phyloP scores from a whole-genome alignment of 2,888 invertebrate species.

The Volucella inflata region DNA sequence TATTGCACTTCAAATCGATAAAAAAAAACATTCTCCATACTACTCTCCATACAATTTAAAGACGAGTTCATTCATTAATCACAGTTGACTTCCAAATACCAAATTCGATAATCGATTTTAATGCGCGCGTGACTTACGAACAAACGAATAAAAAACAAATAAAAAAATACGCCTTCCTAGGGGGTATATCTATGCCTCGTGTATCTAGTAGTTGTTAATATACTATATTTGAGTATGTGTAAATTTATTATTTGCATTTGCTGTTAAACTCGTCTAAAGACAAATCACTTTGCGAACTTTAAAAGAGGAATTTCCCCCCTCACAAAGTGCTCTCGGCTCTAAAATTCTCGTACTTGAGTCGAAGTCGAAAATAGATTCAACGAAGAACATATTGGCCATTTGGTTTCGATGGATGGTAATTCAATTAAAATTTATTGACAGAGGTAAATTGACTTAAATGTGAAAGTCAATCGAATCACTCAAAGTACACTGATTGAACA shows the following conservation, averaged over 20 bases:
- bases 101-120: conserved; percentile 22
- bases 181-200: not conserved
- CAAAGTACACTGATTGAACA: conserved; percentile 35
- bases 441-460: conserved; percentile 52
- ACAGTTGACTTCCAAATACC: not conserved
- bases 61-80: not conserved
- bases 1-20: not conserved
- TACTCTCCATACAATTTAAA: not conserved
- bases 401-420: conserved; percentile 33
- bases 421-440: conserved; percentile 45
- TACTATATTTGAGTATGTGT: not conserved
- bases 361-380: not conserved
- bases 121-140: conserved; percentile 5
- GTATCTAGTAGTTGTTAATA: not conserved
- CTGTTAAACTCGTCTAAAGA: not conserved
- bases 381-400: not conserved
- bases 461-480: conserved; percentile 57
- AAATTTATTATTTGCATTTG: conserved; percentile 21
- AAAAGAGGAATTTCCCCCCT: conserved; percentile 7
- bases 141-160: not conserved
- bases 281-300: conserved; percentile 2
- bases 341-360: not conserved
- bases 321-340: no score
- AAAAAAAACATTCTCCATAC: not conserved
- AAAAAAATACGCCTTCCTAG: no score